A percentile compares a stretch with the other conserved stretches of the same genome.
phyloP scores from a whole-genome alignment of 2,888 invertebrate genomes.

The Odontocolon sp. region DNA sequence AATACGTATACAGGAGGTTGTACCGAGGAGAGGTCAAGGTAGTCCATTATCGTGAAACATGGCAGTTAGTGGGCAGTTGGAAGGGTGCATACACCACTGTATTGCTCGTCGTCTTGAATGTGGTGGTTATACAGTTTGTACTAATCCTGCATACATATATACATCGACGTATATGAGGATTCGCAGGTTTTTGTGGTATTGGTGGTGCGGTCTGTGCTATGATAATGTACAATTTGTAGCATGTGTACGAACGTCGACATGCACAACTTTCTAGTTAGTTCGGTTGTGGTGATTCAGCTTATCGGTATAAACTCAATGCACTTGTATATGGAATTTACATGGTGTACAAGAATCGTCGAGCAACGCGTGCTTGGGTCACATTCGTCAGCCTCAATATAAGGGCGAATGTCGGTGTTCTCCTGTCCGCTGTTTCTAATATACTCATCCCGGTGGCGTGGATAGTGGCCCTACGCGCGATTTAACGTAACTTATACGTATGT shows the following conservation, averaged over 20 bases:
- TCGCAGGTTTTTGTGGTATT: constrained; percentile 18
- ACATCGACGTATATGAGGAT: constrained; percentile 7
- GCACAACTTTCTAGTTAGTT: background rate
- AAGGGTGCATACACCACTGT: constrained; percentile 15
- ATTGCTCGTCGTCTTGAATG: background rate
- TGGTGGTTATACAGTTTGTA: constrained; percentile 2
- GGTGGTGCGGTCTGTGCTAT: background rate
- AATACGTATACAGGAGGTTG: constrained; percentile 3
- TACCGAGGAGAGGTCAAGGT: constrained; percentile 68
- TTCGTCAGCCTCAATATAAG: constrained; percentile 69
- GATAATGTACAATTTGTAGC: constrained; percentile 13
- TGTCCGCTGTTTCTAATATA: constrained; percentile 69
- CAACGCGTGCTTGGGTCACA: constrained; percentile 72
- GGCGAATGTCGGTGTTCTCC: constrained; percentile 59
- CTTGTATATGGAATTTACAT: constrained; percentile 49
- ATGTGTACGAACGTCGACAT: background rate
- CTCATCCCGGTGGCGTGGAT: constrained; percentile 64
- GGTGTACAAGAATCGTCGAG: constrained; percentile 29
- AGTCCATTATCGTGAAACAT: constrained; percentile 68
- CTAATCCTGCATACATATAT: constrained; percentile 17
- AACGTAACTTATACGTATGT: background rate
- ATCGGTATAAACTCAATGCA: constrained; percentile 19
- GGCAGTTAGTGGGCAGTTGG: constrained; percentile 66
- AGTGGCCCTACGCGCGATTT: constrained; percentile 16
- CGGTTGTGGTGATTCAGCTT: constrained; percentile 32